These are phyloP conservation scores for Erpornis zantholeuca DNA, from an alignment of 2,113 vertebrate genomes.

Conservation along the genomic window DNA sequence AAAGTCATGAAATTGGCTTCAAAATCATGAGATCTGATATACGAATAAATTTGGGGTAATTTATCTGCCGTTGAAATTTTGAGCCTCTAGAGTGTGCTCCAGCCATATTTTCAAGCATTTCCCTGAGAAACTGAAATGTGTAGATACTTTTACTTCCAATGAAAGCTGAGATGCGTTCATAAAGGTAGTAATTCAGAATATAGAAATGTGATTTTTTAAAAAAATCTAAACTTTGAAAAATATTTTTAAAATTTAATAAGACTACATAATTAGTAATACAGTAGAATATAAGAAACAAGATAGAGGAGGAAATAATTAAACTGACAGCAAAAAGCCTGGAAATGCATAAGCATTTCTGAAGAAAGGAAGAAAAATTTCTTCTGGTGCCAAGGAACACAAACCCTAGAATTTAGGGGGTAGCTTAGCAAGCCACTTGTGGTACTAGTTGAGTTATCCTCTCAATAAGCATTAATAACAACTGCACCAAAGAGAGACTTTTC, in stretches of 20 bases:
- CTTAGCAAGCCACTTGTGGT: background rate
- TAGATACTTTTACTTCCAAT: background rate
- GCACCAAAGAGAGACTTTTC: background rate
- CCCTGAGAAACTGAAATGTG: background rate
- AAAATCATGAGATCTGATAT: background rate
- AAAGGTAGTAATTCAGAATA: background rate
- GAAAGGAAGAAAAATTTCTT: background rate
- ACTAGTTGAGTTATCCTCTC: background rate
- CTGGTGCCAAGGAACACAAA: background rate
- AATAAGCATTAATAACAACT: background rate
- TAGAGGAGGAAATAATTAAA: background rate
- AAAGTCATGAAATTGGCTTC: background rate
- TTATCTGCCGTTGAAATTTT: slow-evolving; percentile 47
- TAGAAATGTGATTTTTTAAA: background rate
- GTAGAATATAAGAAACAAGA: background rate
- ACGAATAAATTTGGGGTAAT: background rate
- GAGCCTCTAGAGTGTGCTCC: slow-evolving; percentile 68
- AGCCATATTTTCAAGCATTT: slow-evolving; percentile 60
- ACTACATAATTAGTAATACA: background rate
- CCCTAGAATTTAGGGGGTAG: background rate
- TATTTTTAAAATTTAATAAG: background rate
- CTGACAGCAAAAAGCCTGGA: background rate
- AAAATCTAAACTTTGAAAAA: background rate
- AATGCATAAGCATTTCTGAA: background rate
- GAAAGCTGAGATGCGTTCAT: background rate